Evolutionary conservation across 1,140 invertebrate genomes (phyloP).

Genomic region (Archegozetes longisetosus): DNA sequence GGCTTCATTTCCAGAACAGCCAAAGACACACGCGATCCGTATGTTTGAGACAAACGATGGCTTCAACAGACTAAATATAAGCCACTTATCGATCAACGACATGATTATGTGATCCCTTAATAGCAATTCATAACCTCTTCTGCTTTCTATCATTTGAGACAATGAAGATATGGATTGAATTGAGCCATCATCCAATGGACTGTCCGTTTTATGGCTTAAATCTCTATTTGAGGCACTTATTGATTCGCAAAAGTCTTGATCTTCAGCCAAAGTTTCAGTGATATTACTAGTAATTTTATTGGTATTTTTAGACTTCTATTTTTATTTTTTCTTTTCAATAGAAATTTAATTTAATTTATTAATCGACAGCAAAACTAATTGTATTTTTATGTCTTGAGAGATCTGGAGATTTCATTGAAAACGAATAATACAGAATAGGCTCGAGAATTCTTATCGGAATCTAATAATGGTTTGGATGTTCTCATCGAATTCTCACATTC

Average conservation of each 20-base stretch:
- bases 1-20: constrained; percentile 45
- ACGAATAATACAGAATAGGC: constrained; percentile 99
- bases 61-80: constrained; percentile 41
- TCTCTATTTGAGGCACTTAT: too few species aligned
- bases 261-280: too few species aligned
- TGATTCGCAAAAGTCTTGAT: too few species aligned
- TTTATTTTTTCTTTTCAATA: too few species aligned
- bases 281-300: too few species aligned
- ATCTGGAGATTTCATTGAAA: constrained; percentile 92
- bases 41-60: constrained; percentile 35
- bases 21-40: constrained; percentile 41
- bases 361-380: too few species aligned
- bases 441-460: constrained; percentile 86
- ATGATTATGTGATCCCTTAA: not conserved
- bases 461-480: constrained; percentile 87
- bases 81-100: constrained; percentile 40
- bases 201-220: too few species aligned
- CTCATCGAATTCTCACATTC: constrained; percentile 89
- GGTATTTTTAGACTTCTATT: too few species aligned
- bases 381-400: constrained; percentile 86
- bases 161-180: too few species aligned
- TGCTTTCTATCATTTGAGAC: not conserved
- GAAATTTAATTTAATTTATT: too few species aligned
- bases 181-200: too few species aligned
- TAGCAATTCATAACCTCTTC: not conserved